Evolutionary conservation across 2,888 invertebrate species (phyloP), one percentile per base, ranked within the genome.

Genomic region (Neria commutata): DNA sequence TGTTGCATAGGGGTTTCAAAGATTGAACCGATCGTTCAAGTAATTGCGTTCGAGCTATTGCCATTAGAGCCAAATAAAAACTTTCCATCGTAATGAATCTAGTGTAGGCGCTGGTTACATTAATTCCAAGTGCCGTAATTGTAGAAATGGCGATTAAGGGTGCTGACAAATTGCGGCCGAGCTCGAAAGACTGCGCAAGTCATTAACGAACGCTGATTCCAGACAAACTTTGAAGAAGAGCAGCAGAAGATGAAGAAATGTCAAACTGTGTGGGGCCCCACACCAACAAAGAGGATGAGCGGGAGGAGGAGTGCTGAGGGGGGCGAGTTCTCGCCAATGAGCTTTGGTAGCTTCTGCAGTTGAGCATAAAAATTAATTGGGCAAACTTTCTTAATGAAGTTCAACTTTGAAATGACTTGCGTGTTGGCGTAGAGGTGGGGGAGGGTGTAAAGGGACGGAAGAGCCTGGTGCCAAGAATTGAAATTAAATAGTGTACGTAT

Each of bases 331-430:
- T n/a, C n/a, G 29, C 29, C 37, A 37, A n/a, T n/a, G 37, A 8
- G 42, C 19, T 19, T 17, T 42, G 42, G 19, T 21, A 42, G 21
- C 19, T 42, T 42, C 21, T 21, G 42, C 19, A n/a, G n/a, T 5
- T 42, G 42, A n/a, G 42, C 42, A 42, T 42, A 19, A 19, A 37
- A 19, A 42, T 42, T 42, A 42, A 42, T 42, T 42, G 42, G 21
- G 42, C 4, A 42, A 42, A 42, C 42, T 42, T n/a, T 42, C 37
- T 42, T 42, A 42, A 42, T 42, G 17, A 19, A 42, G 42, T 19
- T 42, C 4, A 17, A 42, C 42, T 42, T 21, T 21, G n/a, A n/a
- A n/a, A 37, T 4, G n/a, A n/a, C n/a, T n/a, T n/a, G n/a, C n/a
- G n/a, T n/a, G 37, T 4, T 37, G 37, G 37, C n/a, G n/a, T 4